Conservation (phyloP, 2,888 invertebrate genomes). For the Chydorus sphaericus region DNA sequence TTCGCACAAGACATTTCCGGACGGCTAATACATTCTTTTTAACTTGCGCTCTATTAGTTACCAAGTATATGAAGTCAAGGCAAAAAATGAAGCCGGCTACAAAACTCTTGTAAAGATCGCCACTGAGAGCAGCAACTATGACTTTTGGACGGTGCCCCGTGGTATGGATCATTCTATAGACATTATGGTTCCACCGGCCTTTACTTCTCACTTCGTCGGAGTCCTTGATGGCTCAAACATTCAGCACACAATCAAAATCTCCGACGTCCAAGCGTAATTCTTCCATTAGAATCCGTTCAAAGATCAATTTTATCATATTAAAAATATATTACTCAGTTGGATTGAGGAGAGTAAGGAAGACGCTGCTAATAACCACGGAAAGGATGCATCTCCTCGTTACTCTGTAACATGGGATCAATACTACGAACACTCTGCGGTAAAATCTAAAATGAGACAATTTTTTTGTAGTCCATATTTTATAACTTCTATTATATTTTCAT, state of each 20-base stretch:
- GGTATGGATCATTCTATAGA: slow-evolving; percentile 16
- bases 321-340: not conserved
- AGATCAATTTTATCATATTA: not conserved
- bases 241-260: slow-evolving; percentile 16
- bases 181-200: slow-evolving; percentile 19
- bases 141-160: slow-evolving; percentile 21
- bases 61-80: slow-evolving; percentile 18
- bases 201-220: slow-evolving; percentile 9
- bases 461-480: not conserved
- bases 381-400: slow-evolving; percentile 8
- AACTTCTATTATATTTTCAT: not conserved
- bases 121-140: slow-evolving; percentile 17
- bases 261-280: slow-evolving; percentile 19
- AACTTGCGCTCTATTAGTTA: slow-evolving; percentile 10
- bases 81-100: slow-evolving; percentile 14
- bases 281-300: not conserved
- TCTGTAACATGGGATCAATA: slow-evolving; percentile 12
- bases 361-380: not conserved
- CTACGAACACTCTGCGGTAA: slow-evolving; percentile 7
- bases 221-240: slow-evolving; percentile 17
- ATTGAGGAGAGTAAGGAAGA: not conserved
- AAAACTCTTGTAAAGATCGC: slow-evolving; percentile 15
- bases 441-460: not conserved
- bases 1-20: no score
- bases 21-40: not conserved